Conservation (phyloP, 2,113 vertebrate genomes). For the Chloroceryle aenea region DNA sequence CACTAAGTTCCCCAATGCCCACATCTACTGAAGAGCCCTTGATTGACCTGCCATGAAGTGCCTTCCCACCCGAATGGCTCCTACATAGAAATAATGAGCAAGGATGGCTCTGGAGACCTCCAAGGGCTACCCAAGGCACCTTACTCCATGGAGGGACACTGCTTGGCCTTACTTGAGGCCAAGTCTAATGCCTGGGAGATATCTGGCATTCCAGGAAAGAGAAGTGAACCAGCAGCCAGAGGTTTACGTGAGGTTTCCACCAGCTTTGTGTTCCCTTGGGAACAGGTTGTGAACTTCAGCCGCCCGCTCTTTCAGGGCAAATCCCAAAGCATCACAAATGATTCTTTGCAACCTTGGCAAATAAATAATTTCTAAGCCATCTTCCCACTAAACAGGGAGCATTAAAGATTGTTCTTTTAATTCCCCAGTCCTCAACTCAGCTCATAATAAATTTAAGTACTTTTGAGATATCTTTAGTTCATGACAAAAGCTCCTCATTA, state of each 20-base stretch:
- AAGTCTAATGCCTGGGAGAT: background rate
- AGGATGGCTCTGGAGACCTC: background rate
- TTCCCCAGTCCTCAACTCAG: background rate
- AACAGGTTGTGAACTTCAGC: background rate
- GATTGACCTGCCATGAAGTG: no score
- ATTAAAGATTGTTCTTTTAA: background rate
- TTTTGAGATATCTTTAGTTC: background rate
- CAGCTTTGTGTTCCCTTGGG: background rate
- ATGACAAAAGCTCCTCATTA: background rate
- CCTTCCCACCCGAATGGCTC: no score
- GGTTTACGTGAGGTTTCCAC: fast-evolving
- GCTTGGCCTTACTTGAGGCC: background rate
- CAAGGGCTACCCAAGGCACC: background rate
- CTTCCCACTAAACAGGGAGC: background rate
- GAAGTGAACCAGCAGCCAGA: background rate
- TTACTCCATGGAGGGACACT: background rate
- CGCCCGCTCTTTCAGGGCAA: background rate
- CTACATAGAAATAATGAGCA: background rate
- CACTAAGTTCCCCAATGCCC: background rate
- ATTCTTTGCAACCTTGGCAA: background rate
- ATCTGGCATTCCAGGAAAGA: background rate
- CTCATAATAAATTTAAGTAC: background rate
- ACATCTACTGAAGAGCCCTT: background rate
- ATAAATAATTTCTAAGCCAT: background rate
- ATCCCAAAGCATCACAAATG: background rate